Evolutionary conservation across 2,888 invertebrate genomes (phyloP).

Genomic region (Druceiella hillmani): DNA sequence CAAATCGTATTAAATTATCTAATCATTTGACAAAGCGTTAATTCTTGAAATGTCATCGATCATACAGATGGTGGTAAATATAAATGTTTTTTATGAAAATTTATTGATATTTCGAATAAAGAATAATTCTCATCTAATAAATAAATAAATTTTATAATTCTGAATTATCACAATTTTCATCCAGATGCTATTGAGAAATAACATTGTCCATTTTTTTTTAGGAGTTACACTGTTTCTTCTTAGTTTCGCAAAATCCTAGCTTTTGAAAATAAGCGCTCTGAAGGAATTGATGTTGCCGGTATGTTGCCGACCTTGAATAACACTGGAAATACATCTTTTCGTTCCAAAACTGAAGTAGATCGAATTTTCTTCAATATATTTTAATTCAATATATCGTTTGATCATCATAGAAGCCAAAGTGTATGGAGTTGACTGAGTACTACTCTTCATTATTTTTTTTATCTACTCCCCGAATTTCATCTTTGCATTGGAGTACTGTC

Average conservation of each 20-base stretch:
- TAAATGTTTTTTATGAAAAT: too few relatives aligned
- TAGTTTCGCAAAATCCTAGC: background rate
- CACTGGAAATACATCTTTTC: background rate
- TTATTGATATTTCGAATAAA: too few relatives aligned
- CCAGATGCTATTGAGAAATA: too few relatives aligned
- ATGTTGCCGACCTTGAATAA: background rate
- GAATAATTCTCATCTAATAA: too few relatives aligned
- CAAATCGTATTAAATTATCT: too few relatives aligned
- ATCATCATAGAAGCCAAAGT: background rate
- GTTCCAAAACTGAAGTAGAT: background rate
- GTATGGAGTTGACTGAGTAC: background rate
- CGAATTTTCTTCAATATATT: background rate
- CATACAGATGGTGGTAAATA: too few relatives aligned
- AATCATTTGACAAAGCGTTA: too few relatives aligned
- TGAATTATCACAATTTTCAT: too few relatives aligned
- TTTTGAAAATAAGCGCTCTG: background rate
- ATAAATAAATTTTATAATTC: too few relatives aligned
- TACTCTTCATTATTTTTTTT: background rate
- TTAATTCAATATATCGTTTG: background rate
- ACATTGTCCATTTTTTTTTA: too few relatives aligned
- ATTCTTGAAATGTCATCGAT: too few relatives aligned
- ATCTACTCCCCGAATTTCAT: background rate
- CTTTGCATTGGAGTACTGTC: too few relatives aligned
- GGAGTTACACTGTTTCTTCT: background rate
- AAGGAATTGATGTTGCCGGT: background rate